Evolutionary conservation across 2,888 invertebrate genomes (phyloP).

Genomic region (Cheilosia soror): DNA sequence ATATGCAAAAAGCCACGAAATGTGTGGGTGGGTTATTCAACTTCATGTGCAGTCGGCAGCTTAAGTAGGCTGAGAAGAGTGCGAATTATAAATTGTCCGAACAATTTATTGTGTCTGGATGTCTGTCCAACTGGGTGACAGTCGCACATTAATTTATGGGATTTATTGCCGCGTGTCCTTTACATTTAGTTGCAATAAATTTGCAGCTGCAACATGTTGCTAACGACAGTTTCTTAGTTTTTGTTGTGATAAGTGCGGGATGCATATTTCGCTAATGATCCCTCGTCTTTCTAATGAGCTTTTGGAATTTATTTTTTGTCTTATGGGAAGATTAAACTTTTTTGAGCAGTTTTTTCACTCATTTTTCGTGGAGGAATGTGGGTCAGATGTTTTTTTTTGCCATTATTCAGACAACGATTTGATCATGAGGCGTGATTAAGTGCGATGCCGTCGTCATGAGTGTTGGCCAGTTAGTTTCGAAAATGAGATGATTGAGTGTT

Average conservation of each 20-base stretch:
- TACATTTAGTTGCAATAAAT: conserved; percentile 5
- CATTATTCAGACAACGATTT: conserved; percentile 5
- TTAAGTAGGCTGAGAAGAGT: conserved; percentile 53
- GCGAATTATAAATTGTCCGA: conserved; percentile 27
- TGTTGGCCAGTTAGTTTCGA: conserved; percentile 36
- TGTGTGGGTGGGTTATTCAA: conserved; percentile 54
- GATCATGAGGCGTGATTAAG: conserved; percentile 41
- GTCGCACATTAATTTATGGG: conserved; percentile 25
- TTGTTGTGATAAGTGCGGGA: no score
- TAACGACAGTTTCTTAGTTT: neutral
- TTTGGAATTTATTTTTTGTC: neutral
- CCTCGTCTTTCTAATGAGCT: conserved; percentile 22
- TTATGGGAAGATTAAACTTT: conserved; percentile 17
- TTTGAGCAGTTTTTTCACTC: neutral
- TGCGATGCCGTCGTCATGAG: conserved; percentile 34
- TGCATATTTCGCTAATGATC: neutral
- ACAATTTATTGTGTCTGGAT: conserved; percentile 54
- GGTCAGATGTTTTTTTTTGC: conserved; percentile 31
- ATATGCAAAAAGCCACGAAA: conserved; percentile 23
- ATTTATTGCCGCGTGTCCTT: conserved; percentile 33
- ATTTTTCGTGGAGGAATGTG: conserved; percentile 35
- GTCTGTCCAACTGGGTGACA: conserved; percentile 38
- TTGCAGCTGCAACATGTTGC: conserved; percentile 41
- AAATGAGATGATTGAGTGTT: conserved; percentile 39
- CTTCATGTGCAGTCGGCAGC: conserved; percentile 18